These are phyloP conservation scores for Drosophila parabipectinata DNA, from an alignment of 1,140 invertebrate genomes.

Conservation along the genomic window DNA sequence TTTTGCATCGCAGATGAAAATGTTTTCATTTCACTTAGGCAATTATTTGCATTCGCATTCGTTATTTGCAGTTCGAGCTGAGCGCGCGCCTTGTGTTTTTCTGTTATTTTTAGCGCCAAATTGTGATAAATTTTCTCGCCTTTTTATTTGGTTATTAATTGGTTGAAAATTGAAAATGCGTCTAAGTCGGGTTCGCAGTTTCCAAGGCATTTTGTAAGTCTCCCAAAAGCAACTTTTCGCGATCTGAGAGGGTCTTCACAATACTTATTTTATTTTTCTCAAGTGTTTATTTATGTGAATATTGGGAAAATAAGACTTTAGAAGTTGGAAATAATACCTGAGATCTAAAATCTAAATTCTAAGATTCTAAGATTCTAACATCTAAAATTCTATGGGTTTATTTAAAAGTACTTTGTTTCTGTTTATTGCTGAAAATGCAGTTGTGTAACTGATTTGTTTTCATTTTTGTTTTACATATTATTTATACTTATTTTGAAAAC, in stretches of 20 bases:
- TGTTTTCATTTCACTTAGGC: conserved; percentile 30
- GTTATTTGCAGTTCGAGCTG: conserved; percentile 26
- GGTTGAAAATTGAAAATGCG: conserved; percentile 40
- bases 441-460: not conserved
- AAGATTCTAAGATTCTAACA: too few species aligned
- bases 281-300: not conserved
- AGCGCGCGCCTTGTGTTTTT: conserved; percentile 9
- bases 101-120: conserved; percentile 40
- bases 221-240: not conserved
- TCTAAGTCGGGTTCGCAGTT: conserved; percentile 34
- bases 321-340: not conserved
- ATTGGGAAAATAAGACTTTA: not conserved
- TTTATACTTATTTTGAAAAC: not conserved
- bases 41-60: conserved; percentile 40
- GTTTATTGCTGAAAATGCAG: not conserved
- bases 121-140: conserved; percentile 35
- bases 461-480: conserved; percentile 1
- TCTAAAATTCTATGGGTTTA: not conserved
- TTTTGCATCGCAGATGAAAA: conserved; percentile 27
- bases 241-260: conserved; percentile 6
- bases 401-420: not conserved
- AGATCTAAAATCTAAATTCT: not conserved
- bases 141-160: conserved; percentile 32
- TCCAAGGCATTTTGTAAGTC: conserved; percentile 58
- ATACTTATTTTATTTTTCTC: not conserved